phyloP scores from a whole-genome alignment of 37 sponge, comb jelly and placozoan genomes.

The Cladorhizidae sp. region DNA sequence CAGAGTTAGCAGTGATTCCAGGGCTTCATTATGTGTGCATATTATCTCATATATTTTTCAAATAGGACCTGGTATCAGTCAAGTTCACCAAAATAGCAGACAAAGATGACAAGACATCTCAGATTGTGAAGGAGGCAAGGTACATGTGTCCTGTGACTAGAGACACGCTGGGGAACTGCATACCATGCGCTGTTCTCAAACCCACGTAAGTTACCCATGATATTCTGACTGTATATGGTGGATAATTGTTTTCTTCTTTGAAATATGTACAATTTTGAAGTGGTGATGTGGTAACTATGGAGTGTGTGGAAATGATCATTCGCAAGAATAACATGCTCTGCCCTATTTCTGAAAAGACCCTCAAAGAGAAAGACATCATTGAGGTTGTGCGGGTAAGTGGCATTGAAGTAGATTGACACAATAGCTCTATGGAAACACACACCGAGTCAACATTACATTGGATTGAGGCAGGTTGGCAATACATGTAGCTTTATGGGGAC shows the following conservation, averaged over 20 bases:
- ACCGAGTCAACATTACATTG: not conserved
- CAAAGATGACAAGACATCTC: constrained; percentile 31
- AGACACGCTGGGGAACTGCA: constrained; percentile 85
- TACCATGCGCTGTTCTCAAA: constrained; percentile 83
- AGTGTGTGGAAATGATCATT: constrained; percentile 90
- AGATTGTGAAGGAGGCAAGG: constrained; percentile 49
- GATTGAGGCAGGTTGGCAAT: not conserved
- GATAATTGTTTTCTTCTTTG: no score
- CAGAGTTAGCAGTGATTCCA: no score
- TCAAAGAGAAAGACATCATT: constrained; percentile 91
- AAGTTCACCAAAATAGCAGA: constrained; percentile 75
- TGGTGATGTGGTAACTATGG: constrained; percentile 91
- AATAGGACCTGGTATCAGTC: constrained; percentile 79
- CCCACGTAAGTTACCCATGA: constrained; percentile 59
- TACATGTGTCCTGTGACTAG: constrained; percentile 93
- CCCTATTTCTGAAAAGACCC: constrained; percentile 82
- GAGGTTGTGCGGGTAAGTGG: constrained; percentile 64
- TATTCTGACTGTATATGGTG: no score
- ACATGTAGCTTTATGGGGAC: not conserved
- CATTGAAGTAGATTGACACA: not conserved
- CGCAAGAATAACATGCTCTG: constrained; percentile 75
- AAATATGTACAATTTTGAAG: constrained; percentile 21
- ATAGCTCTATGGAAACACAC: not conserved
- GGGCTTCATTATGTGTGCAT: no score
- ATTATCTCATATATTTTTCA: no score